These are phyloP conservation scores for Epinephelus malabaricus DNA, from an alignment of 2,797 vertebrate species.

Conservation along the genomic window DNA sequence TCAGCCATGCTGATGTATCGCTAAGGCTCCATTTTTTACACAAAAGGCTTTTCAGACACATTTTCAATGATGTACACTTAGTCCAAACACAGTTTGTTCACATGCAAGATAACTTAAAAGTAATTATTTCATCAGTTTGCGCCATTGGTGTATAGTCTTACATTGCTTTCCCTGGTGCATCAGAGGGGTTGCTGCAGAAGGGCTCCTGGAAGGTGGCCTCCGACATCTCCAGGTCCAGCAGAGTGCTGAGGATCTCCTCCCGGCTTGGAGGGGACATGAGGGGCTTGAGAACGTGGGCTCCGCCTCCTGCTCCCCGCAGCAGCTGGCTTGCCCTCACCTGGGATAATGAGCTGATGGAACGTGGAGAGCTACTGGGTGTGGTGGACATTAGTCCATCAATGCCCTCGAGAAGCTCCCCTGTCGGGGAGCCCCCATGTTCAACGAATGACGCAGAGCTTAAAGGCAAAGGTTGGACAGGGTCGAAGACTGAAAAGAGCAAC, in stretches of 20 bases:
- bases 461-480: constrained; percentile 86
- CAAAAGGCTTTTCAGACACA: neutral
- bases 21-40: neutral
- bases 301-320: constrained; percentile 87
- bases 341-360: constrained; percentile 93
- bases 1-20: neutral
- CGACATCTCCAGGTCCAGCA: constrained; percentile 93
- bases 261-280: constrained; percentile 98
- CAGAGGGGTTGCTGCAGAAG: constrained; percentile 96
- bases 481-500: constrained; percentile 84
- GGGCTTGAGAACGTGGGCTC: constrained; percentile 93
- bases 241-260: constrained; percentile 95
- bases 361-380: constrained; percentile 95
- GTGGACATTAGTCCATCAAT: constrained; percentile 88
- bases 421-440: constrained; percentile 89
- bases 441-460: constrained; percentile 90
- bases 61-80: neutral
- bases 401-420: constrained; percentile 89
- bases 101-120: neutral
- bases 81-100: neutral
- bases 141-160: constrained; percentile 73
- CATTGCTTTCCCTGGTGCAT: constrained; percentile 95
- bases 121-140: neutral
- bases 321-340: constrained; percentile 91
- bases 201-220: constrained; percentile 96